Evolutionary conservation across 2,888 invertebrate species (phyloP), one percentile per base, ranked within the genome.

Genomic region (Melanostoma mellinum): DNA sequence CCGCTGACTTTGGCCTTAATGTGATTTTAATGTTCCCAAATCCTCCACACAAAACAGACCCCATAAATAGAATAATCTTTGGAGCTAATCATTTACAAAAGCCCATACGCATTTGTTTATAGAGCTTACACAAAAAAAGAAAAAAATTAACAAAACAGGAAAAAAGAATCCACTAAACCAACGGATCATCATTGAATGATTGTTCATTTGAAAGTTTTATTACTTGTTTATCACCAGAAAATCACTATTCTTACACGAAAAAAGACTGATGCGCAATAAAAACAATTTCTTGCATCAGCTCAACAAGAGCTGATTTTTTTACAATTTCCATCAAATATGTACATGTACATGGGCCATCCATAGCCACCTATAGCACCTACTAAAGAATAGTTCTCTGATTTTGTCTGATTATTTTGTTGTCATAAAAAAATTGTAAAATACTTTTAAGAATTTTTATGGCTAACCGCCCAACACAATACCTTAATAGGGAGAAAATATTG

Each of bases 201-300:
- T 33, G 40, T 71, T 60, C 35, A 9, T 42, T 58, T 65, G 56
- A 55, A 69, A 52, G 40, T 81, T 81, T 81, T 81, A 81, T 76
- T 71, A 67, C 76, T 71, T 76, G 71, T 81, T 81, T 81, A 81
- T 81, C 67, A 71, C 76, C 71, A 71, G 50, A 61, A 67, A 71
- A 60, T 55, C 60, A 71, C 76, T 81, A 71, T 76, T 63, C 55
- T 74, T 38, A 68, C 20, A 5, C 2, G 46, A 74, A 56, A 69
- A 74, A 74, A 79, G 63, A 69, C 79, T 65, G 60, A 53, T n/a
- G 71, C 58, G 76, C 60, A 81, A 81, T 81, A 81, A 81, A 81
- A 76, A 60, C 67, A 76, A 76, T 81, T 67, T 61, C 76, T 40
- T 58, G 63, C 75, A 75, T 79, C 63, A 68, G 30, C 67, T 30